Evolutionary conservation across 2,797 vertebrate species (phyloP).

Genomic region (Gephyroberyx darwinii): DNA sequence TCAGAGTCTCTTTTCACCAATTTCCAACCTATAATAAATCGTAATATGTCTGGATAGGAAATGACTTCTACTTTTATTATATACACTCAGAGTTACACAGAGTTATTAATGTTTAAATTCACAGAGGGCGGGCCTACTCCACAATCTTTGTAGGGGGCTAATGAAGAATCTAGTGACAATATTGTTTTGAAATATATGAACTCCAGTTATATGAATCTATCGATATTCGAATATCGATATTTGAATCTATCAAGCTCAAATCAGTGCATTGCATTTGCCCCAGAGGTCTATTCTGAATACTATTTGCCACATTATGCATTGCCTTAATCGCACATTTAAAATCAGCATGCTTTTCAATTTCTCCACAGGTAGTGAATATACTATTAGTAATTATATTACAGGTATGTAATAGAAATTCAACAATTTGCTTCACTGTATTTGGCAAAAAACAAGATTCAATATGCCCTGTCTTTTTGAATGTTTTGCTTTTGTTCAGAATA

Average conservation of each 20-base stretch:
- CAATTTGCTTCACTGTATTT: constrained; percentile 1
- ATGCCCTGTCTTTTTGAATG: background rate
- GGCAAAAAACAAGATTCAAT: background rate
- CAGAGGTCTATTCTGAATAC: constrained; percentile 33
- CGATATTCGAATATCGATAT: no score
- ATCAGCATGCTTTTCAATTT: constrained; percentile 43
- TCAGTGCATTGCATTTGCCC: constrained; percentile 33
- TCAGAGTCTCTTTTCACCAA: constrained; percentile 13
- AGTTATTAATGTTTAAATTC: constrained; percentile 54
- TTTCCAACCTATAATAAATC: constrained; percentile 49
- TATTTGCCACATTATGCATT: constrained; percentile 54
- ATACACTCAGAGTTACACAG: constrained; percentile 37
- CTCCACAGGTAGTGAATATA: background rate
- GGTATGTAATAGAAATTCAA: background rate
- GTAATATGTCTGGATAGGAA: constrained; percentile 26
- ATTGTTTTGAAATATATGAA: constrained; percentile 59
- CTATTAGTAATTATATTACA: constrained; percentile 10
- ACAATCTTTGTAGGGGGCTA: constrained; percentile 33
- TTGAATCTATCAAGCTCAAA: constrained; percentile 61
- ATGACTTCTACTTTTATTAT: constrained; percentile 42
- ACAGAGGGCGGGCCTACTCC: constrained; percentile 42
- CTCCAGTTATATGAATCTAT: constrained; percentile 57
- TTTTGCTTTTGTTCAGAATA: constrained; percentile 39
- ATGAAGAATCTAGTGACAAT: constrained; percentile 49
- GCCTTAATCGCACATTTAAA: constrained; percentile 46